Evolutionary conservation across 2,797 vertebrate species (phyloP).

Genomic region (Champsocephalus gunnari): DNA sequence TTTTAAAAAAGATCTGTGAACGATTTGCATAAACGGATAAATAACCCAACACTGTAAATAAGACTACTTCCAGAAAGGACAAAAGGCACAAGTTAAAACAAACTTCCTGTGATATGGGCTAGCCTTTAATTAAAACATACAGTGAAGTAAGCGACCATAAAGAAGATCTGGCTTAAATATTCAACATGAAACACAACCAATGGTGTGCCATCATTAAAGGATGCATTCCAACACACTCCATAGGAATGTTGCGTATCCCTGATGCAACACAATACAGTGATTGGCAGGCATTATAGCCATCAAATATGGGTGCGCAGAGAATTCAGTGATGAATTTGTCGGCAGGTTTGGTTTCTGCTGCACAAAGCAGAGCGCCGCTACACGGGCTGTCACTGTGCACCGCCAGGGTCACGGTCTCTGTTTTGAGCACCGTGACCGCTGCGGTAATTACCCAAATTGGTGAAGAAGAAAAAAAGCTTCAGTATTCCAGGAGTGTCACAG

Average conservation of each 20-base stretch:
- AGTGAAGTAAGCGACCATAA: constrained; percentile 3
- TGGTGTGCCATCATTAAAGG: neutral
- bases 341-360: constrained; percentile 69
- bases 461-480: constrained; percentile 61
- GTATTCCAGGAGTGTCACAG: constrained; percentile 80
- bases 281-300: constrained; percentile 53
- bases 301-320: constrained; percentile 61
- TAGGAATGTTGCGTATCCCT: constrained; percentile 57
- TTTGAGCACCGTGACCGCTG: constrained; percentile 79
- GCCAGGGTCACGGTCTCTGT: constrained; percentile 76
- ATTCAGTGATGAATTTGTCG: constrained; percentile 80
- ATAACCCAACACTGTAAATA: neutral
- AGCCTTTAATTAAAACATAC: neutral
- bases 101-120: neutral
- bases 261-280: constrained; percentile 57
- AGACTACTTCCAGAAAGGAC: neutral
- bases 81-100: constrained; percentile 1
- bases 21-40: neutral
- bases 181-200: constrained; percentile 30
- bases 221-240: constrained; percentile 35
- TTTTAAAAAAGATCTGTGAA: neutral
- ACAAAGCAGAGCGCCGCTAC: constrained; percentile 68
- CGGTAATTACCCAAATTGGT: constrained; percentile 81
- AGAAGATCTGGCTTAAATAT: constrained; percentile 5
- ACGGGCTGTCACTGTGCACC: constrained; percentile 71